Conservation (phyloP, 2,113 vertebrate genomes). For the Numenius arquata region DNA sequence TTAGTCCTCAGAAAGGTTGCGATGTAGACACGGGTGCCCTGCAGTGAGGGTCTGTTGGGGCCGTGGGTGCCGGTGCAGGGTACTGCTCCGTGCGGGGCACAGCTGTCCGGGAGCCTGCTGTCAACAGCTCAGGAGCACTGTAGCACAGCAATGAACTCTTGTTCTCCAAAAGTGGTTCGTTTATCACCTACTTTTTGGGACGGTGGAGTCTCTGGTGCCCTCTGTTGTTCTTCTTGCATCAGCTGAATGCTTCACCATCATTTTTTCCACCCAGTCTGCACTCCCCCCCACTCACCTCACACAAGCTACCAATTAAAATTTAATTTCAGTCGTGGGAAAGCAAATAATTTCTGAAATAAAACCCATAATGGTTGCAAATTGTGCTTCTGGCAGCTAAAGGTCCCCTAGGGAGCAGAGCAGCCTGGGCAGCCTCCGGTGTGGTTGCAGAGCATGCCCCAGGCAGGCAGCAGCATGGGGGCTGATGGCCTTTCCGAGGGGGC, state of each 20-base stretch:
- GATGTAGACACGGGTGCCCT: rapidly evolving
- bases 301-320: neutral
- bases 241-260: neutral
- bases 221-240: neutral
- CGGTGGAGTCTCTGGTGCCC: neutral
- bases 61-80: rapidly evolving
- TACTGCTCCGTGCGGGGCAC: neutral
- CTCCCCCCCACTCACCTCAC: neutral
- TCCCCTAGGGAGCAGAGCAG: neutral
- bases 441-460: neutral
- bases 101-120: neutral
- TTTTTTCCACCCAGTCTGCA: neutral
- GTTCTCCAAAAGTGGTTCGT: neutral
- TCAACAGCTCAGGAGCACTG: neutral
- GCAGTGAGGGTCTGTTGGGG: neutral
- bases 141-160: neutral
- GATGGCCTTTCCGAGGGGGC: rapidly evolving
- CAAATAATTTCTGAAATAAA: neutral
- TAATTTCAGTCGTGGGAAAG: neutral
- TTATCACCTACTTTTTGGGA: neutral
- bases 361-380: neutral
- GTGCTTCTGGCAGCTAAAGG: neutral
- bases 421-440: rapidly evolving
- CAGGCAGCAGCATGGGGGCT: rapidly evolving
- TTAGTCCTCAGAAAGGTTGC: neutral